Conservation (phyloP, 2,797 vertebrate species). For the Rhinella marina region DNA sequence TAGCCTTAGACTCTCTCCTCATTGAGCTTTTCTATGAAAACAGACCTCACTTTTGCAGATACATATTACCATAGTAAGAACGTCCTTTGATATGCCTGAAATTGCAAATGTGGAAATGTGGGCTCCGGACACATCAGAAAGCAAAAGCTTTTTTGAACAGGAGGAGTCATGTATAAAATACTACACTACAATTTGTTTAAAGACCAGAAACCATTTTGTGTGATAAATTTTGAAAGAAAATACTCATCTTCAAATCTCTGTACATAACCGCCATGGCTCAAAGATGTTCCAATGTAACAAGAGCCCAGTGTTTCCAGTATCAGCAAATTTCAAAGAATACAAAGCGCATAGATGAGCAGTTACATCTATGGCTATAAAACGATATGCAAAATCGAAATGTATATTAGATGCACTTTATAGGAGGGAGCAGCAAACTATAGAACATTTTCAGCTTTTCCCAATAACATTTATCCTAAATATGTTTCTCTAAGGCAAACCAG, state of each 20-base stretch:
- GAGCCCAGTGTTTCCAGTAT: not conserved
- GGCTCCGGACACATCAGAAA: not conserved
- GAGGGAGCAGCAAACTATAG: not conserved
- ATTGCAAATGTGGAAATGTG: not conserved
- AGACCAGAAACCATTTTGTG: no score
- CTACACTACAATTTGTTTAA: no score
- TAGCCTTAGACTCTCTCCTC: conserved; percentile 23
- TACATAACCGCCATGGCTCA: not conserved
- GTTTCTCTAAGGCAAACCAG: not conserved
- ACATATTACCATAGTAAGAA: not conserved
- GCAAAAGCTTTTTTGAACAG: not conserved
- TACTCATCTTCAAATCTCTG: no score
- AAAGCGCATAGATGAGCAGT: not conserved
- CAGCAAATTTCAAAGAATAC: not conserved
- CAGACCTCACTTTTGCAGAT: conserved; percentile 14
- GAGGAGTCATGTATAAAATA: not conserved
- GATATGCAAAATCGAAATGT: not conserved
- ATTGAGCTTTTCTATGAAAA: conserved; percentile 33
- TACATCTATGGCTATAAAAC: not conserved
- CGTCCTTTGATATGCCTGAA: not conserved
- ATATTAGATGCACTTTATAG: not conserved
- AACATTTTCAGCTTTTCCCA: not conserved
- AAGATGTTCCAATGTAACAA: not conserved
- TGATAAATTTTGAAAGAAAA: no score
- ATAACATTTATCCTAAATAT: not conserved